phyloP scores from a whole-genome alignment of 2,797 vertebrate species.

The Hephaestus fuliginosus region DNA sequence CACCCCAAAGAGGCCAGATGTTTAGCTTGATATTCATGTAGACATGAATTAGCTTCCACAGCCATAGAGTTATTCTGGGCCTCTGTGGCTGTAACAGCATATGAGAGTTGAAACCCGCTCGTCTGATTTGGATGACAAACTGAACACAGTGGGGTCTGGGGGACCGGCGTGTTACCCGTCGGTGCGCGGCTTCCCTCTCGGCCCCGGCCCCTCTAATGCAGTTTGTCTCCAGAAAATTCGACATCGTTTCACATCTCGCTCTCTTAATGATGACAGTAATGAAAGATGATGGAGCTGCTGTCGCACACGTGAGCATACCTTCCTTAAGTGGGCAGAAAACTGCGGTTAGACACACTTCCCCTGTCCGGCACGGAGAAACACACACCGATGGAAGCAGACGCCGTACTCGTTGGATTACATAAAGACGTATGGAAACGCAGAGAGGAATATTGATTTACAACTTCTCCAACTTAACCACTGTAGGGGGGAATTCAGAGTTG shows the following conservation, averaged over 20 bases:
- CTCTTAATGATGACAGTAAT: slow-evolving; percentile 70
- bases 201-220: slow-evolving; percentile 6
- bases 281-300: slow-evolving; percentile 60
- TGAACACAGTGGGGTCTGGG: slow-evolving; percentile 1
- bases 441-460: background rate
- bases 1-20: background rate
- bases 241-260: slow-evolving; percentile 25
- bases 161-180: background rate
- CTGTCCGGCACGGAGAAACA: background rate
- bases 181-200: background rate
- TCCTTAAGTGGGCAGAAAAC: slow-evolving; percentile 37
- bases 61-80: background rate
- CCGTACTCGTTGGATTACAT: background rate
- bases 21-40: background rate
- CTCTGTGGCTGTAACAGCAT: slow-evolving; percentile 9
- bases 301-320: slow-evolving; percentile 43
- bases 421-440: background rate
- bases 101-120: background rate
- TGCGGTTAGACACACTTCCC: slow-evolving; percentile 3
- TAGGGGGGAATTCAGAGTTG: background rate
- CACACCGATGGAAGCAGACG: background rate
- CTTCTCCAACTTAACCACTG: background rate
- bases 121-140: slow-evolving; percentile 3
- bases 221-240: slow-evolving; percentile 34
- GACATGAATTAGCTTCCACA: background rate